Evolutionary conservation across 2,888 invertebrate species (phyloP).

Genomic region (Ornithoptera alexandrae): DNA sequence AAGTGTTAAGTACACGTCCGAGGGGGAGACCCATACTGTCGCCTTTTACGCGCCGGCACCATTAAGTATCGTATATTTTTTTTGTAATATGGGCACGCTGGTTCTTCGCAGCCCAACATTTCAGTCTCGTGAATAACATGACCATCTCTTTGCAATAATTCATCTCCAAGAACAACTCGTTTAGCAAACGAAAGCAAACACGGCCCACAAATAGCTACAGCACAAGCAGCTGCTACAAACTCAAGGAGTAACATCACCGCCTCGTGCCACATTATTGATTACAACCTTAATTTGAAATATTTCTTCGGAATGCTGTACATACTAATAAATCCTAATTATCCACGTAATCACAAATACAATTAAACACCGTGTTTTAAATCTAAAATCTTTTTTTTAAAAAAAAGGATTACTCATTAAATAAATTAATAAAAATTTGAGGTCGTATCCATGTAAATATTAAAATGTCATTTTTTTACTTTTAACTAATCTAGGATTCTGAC

Average conservation of each 20-base stretch:
- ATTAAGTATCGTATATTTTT: constrained; percentile 64
- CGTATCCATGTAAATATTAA: constrained; percentile 6
- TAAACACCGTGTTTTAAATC: neutral
- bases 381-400: constrained; percentile 14
- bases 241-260: constrained; percentile 63
- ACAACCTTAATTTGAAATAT: constrained; percentile 4
- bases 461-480: constrained; percentile 10
- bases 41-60: constrained; percentile 59
- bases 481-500: too few relatives aligned
- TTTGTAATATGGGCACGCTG: constrained; percentile 71
- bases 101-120: constrained; percentile 68
- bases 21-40: constrained; percentile 53
- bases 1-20: constrained; percentile 38
- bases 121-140: constrained; percentile 55
- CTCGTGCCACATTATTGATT: constrained; percentile 55
- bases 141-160: constrained; percentile 50
- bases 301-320: constrained; percentile 2
- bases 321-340: constrained; percentile 7
- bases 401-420: constrained; percentile 8
- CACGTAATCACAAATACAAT: neutral
- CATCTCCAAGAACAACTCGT: constrained; percentile 62
- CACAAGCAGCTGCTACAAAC: constrained; percentile 65
- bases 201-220: constrained; percentile 69
- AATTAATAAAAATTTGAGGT: constrained; percentile 21
- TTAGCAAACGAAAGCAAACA: constrained; percentile 64